Evolutionary conservation across 30 jellyfish, hydroid and myxozoan genomes (phyloP), one percentile per base, ranked within the genome.

Genomic region (Turritopsis rubra): DNA sequence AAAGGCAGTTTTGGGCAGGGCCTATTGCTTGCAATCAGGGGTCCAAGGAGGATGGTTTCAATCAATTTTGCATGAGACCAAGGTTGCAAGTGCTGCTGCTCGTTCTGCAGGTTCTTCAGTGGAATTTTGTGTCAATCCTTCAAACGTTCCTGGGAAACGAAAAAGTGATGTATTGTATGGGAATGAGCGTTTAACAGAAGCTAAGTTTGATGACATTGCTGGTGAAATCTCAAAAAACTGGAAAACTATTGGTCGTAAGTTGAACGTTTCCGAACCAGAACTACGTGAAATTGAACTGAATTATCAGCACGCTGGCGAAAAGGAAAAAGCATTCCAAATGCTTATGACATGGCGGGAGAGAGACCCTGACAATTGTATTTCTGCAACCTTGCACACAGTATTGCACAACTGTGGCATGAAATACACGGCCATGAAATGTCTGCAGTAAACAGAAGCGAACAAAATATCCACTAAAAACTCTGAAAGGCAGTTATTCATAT

Each of bases 241-340:
- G 99, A 89, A 83, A 28, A 85, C 81, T 22, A 90, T 94, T 23
- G 99, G 97, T 1, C 84, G 96, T 18, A 84, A 85, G 21, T 83
- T 94, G 20, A 86, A 80, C 0, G 28, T 94, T 8, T 83, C 91
- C 22, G 96, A 89, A 27, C 77, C 52, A 52, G 84, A 79, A 27
- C 65, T 94, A 0, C 72, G 84, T 24, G 97, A 94, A 75, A 94
- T 94, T 73, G 96, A 94, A 71, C 83, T 81, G 77, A 82, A 87
- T 31, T 81, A 75, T 54, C 88, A 84, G 65, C 80, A 94, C 52
- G 93, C 83, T 60, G 89, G 92, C 28, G 99, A 84, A 79, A 75
- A 89, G 54, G 99, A 94, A 73, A 94, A 89, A 65, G 97, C 97
- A 21, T 94, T 85, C 76, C 99, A 94, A 80, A 94, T 94, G 97